Base-by-base conservation (phyloP, 2,113 vertebrate genomes). In the Mohoua ochrocephala region DNA sequence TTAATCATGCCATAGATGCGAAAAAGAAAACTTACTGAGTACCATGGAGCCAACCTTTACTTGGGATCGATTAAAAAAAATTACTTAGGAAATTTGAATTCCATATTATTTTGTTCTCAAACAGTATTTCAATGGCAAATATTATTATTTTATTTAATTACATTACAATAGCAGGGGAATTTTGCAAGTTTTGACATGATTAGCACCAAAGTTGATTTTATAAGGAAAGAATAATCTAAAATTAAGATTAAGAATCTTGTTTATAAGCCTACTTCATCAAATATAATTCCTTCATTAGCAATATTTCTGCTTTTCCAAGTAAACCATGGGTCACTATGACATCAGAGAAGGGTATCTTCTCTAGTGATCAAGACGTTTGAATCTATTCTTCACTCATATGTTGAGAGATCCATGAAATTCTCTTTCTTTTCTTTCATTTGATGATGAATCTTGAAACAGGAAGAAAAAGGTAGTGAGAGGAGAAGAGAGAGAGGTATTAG, bases 71-170 rank as follows among this genome's bases (percentile, higher is more conserved):
- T 97, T 95, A 50, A 60, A 69, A 92, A 92, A 93, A 89, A n/a
- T 47, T 0, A 79, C 23, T 49, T 73, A 84, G 4, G 44, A 53
- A 74, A 96, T 95, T 91, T 95, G 10, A 96, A 97, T 83, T 94
- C 56, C 41, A 76, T 95, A 70, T 87, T 92, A 84, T 93, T 96
- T 57, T 93, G 16, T 65, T 84, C 35, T 92, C 20, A 45, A 91
- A 85, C 73, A 70, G 20, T 78, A 63, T 52, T 84, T 97, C 96
- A 15, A 33, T 96, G 41, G 54, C 91, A 68, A 90, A 64, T 86
- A 87, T 94, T 95, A 75, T 79, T 94, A 96, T 94, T 95, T 95
- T 95, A 93, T 95, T 42, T 87, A 97, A 94, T 95, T 96, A 73
- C 8, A 28, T 21, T 89, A 73, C 70, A 60, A 59, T 71, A 44